These are phyloP conservation scores for Bombus superbus DNA, from an alignment of 1,140 invertebrate genomes.

Conservation along the genomic window DNA sequence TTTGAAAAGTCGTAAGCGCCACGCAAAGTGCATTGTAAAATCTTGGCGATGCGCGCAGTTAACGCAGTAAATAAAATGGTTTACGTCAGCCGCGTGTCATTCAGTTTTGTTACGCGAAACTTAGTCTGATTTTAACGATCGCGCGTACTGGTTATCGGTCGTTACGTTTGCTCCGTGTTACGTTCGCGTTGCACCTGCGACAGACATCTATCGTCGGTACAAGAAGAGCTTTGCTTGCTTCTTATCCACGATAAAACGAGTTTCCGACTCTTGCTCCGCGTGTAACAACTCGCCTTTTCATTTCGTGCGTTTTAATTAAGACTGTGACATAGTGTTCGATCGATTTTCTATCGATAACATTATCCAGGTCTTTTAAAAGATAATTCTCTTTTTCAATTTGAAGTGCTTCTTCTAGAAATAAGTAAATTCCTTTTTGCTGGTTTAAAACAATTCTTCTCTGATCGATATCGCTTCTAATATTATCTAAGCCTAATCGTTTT, in stretches of 20 bases:
- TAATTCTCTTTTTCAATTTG: background rate
- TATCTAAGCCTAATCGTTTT: too few relatives aligned
- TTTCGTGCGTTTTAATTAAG: background rate
- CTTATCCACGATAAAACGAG: background rate
- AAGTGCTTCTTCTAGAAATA: background rate
- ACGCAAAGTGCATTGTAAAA: background rate
- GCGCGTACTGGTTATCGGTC: conserved; percentile 35
- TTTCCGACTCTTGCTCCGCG: background rate
- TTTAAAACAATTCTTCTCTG: background rate
- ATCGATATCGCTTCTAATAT: background rate
- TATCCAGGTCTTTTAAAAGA: background rate
- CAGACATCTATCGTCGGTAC: background rate
- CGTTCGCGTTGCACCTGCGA: conserved; percentile 28
- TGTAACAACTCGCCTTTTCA: background rate
- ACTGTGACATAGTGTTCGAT: background rate
- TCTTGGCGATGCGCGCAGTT: background rate
- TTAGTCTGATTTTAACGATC: conserved; percentile 26
- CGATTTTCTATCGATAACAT: background rate
- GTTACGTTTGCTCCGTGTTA: conserved; percentile 17
- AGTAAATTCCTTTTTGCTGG: background rate
- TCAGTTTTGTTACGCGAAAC: conserved; percentile 9
- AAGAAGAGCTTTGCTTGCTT: background rate
- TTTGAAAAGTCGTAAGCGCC: background rate
- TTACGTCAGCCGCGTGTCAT: background rate
- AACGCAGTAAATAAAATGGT: conserved; percentile 1